Base-by-base conservation (phyloP, 2,888 invertebrate genomes). In the Cheilosia vernalis region DNA sequence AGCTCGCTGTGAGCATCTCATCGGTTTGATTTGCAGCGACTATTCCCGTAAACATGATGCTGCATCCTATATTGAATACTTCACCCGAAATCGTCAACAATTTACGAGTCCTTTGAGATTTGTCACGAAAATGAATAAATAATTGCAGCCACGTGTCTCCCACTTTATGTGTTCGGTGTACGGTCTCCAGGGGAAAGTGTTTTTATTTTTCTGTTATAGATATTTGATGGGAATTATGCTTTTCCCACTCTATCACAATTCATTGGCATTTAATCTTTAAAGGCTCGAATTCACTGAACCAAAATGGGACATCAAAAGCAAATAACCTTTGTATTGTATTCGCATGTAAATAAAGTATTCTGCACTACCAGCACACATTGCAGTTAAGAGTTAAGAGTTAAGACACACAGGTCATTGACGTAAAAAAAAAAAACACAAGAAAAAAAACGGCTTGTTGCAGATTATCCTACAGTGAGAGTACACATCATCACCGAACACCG, bases 321-420 rank as follows among this genome's bases (percentile, higher is more conserved):
- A 42, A 63, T 19, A 53, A 51, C 19, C 15, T 24, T 51, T 66
- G 37, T 51, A n/a, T 4, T 70, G 24, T 61, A 40, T 63, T 19
- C 55, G 27, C 53, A 37, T 40, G 64, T 53, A 33, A 67, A 67
- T 63, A 63, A 63, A 61, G 56, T 40, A 63, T 44, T 44, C 37
- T 42, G 21, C 13, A 55, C 61, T 47, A n/a, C 60, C 47, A 78
- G 53, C 49, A 27, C 6, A 44, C 53, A 58, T 15, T 27, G 13
- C 51, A 53, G 21, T 30, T 4, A 37, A 37, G 13, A 53, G 21
- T 30, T 4, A 37, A 37, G 13, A 53, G 21, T 30, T 4, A 37
- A 37, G 37, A 37, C 64, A 64, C 5, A 33, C 64, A 67, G 83
- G 61, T 83, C 83, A 72, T 83, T 83, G 83, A 69, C 83, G 73